Base-by-base conservation (phyloP, 2,797 vertebrate species). In the Orestias chungarensis region DNA sequence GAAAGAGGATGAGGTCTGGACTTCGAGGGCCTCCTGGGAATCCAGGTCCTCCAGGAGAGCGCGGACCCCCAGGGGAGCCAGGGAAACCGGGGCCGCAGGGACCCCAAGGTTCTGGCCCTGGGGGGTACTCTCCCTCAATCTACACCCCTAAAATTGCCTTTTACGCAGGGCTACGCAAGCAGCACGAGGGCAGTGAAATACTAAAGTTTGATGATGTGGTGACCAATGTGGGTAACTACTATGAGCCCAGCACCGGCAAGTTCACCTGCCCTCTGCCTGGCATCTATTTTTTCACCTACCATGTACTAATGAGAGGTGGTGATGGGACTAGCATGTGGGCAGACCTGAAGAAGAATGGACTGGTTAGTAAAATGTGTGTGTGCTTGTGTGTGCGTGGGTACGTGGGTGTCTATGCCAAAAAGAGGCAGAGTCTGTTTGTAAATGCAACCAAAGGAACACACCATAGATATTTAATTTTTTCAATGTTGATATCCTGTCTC, bases 91-190 rank as follows among this genome's bases (percentile, higher is more conserved):
- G 97, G 3, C 95, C 93, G 0, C 88, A 93, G 46, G 96, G 97
- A 1, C 94, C 95, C 0, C 91, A 93, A 0, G 96, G 96, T 89
- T 3, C 96, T 74, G 96, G 96, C 3, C 95, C 96, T 0, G 95
- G 95, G 5, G 95, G 95, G 9, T 94, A 95, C 71, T 95, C 94
- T 27, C 94, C 96, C 2, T 95, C 96, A 0, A 93, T 95, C 86
- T 96, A 97, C 86, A 94, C 94, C 75, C 95, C 96, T 38, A 96
- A 96, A 81, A 97, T 97, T 0, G 97, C 97, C n/a, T 98, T 99
- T 86, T 97, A 97, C 0, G 96, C 95, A 6, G 96, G 96, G 35
- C 92, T 97, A 71, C 92, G 95, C 80, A 94, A 96, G 38, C 96
- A 96, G 35, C 96, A 97, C 0, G 94, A 96, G 71, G 96, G 95